Evolutionary conservation across 2,888 invertebrate species (phyloP).

Genomic region (Cryptus armator): DNA sequence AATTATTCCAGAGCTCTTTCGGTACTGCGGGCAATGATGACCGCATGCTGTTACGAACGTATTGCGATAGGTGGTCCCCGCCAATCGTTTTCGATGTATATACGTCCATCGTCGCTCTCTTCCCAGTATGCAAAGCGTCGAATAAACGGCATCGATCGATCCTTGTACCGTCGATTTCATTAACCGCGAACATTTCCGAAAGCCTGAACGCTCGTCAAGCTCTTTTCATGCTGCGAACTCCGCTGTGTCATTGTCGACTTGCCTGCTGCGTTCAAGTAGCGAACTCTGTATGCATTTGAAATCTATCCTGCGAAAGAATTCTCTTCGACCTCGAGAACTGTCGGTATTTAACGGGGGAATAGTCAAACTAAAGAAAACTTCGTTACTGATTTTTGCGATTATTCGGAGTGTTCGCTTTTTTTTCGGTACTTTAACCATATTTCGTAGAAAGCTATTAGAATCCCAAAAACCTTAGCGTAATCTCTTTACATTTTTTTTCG

Average conservation of each 20-base stretch:
- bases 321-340: neutral
- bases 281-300: slow-evolving; percentile 20
- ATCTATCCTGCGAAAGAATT: slow-evolving; percentile 25
- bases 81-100: slow-evolving; percentile 40
- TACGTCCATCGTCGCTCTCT: slow-evolving; percentile 5
- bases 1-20: slow-evolving; percentile 54
- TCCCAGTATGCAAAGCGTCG: slow-evolving; percentile 2
- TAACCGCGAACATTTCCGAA: slow-evolving; percentile 60
- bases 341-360: neutral
- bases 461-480: neutral
- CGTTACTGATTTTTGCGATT: neutral
- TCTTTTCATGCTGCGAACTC: slow-evolving; percentile 52
- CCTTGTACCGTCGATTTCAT: slow-evolving; percentile 50
- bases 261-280: neutral
- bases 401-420: neutral
- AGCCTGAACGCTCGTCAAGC: slow-evolving; percentile 2
- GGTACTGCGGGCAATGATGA: slow-evolving; percentile 26
- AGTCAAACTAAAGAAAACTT: neutral
- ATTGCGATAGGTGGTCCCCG: slow-evolving; percentile 26
- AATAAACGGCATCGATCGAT: slow-evolving; percentile 4
- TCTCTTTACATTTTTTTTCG: neutral
- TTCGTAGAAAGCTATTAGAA: neutral
- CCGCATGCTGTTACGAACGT: slow-evolving; percentile 16
- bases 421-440: neutral
- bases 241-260: neutral